These are phyloP conservation scores for Bolinopsis microptera DNA, from an alignment of 37 sponge, comb jelly and placozoan genomes.

Conservation along the genomic window DNA sequence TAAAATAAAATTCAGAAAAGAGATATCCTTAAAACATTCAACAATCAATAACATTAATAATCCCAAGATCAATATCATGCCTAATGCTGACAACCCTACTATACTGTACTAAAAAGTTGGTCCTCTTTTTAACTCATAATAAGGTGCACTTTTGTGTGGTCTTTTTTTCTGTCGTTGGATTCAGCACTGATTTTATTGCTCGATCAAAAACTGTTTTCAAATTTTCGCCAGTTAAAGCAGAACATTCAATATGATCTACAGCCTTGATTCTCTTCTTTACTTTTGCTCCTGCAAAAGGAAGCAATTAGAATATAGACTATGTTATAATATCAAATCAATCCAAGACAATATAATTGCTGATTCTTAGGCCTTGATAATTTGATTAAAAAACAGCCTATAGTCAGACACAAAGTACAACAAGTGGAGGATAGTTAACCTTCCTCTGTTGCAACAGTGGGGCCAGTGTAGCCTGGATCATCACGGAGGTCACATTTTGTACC, in stretches of 20 bases:
- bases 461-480: not conserved
- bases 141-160: too few species aligned
- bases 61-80: too few species aligned
- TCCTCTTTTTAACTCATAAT: too few species aligned
- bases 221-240: not conserved
- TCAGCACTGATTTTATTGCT: not conserved
- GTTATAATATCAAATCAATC: not conserved
- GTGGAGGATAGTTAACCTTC: not conserved
- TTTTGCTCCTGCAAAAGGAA: not conserved
- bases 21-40: too few species aligned
- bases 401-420: not conserved
- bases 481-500: not conserved
- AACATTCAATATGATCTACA: not conserved
- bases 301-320: not conserved
- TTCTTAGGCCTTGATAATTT: not conserved
- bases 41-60: too few species aligned
- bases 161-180: too few species aligned
- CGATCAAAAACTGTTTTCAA: not conserved
- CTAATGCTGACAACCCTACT: too few species aligned
- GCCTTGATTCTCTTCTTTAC: conserved; percentile 1
- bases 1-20: too few species aligned
- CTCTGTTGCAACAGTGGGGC: not conserved
- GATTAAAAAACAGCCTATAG: not conserved
- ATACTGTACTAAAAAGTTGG: too few species aligned
- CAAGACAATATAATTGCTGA: not conserved